These are phyloP conservation scores for Apus apus DNA, from an alignment of 2,113 vertebrate species.

Conservation along the genomic window DNA sequence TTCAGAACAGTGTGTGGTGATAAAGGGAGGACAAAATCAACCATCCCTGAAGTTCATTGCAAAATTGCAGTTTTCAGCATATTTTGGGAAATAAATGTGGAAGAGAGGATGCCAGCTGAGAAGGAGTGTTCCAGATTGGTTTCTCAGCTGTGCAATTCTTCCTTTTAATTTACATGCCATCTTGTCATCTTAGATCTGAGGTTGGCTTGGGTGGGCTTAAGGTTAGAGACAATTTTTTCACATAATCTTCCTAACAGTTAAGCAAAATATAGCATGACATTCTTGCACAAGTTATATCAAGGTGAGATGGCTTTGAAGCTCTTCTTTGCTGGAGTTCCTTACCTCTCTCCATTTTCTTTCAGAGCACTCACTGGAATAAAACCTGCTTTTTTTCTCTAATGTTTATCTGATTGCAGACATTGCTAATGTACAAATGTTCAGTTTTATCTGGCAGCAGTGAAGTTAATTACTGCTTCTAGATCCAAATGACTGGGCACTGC, in stretches of 20 bases:
- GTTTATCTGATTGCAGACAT: background rate
- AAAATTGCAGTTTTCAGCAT: background rate
- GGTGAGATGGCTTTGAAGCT: background rate
- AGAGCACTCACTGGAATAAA: background rate
- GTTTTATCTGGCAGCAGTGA: background rate
- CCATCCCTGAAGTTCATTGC: background rate
- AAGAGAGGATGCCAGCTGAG: background rate
- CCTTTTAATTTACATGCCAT: background rate
- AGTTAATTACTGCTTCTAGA: background rate
- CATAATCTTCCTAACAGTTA: background rate
- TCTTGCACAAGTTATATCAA: background rate
- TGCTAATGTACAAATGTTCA: background rate
- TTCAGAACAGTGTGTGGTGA: background rate
- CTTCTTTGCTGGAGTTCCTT: background rate
- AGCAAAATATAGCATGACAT: fast-evolving
- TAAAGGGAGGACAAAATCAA: background rate
- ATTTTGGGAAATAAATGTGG: background rate
- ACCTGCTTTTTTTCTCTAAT: background rate
- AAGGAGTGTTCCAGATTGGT: background rate
- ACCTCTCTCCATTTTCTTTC: background rate
- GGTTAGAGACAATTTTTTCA: background rate
- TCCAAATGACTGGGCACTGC: background rate
- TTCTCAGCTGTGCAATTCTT: background rate
- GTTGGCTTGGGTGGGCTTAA: background rate
- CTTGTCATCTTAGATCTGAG: background rate